Evolutionary conservation across 2,888 invertebrate species (phyloP).

Genomic region (Zaprionus lineosus): DNA sequence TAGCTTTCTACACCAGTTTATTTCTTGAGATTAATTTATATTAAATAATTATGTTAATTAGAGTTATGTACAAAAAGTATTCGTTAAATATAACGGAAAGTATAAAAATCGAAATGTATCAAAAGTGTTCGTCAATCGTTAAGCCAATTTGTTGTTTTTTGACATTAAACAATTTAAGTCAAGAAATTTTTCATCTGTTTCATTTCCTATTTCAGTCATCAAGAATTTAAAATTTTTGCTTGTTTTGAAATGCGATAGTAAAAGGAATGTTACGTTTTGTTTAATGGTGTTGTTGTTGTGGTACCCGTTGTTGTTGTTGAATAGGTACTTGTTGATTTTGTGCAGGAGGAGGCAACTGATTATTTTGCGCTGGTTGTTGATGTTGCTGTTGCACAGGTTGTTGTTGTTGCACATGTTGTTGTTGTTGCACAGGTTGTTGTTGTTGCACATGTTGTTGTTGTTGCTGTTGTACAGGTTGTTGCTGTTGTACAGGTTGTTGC

Average conservation of each 20-base stretch:
- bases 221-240: constrained; percentile 18
- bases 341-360: constrained; percentile 5
- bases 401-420: constrained; percentile 40
- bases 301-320: constrained; percentile 29
- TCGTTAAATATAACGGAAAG: constrained; percentile 17
- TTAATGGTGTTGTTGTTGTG: constrained; percentile 24
- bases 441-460: constrained; percentile 4
- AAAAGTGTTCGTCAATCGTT: constrained; percentile 13
- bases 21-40: constrained; percentile 11
- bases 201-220: constrained; percentile 25
- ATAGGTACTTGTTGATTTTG: constrained; percentile 43
- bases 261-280: constrained; percentile 51
- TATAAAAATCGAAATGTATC: constrained; percentile 24
- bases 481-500: constrained; percentile 1
- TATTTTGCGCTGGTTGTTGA: background rate
- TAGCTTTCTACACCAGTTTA: constrained; percentile 17
- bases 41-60: constrained; percentile 20
- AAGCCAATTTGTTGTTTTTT: constrained; percentile 11
- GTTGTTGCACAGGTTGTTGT: constrained; percentile 4
- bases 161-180: constrained; percentile 1
- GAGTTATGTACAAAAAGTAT: constrained; percentile 31
- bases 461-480: constrained; percentile 24
- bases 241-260: constrained; percentile 19
- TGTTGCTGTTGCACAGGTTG: constrained; percentile 42
- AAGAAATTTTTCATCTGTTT: constrained; percentile 9